Conservation (phyloP, 1,140 invertebrate genomes). For the Caenorhabditis elegans region WBcel235 BX284604.4:10139001-10139500, state of each 20-base stretch:
- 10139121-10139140: not conserved
- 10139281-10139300: too few relatives aligned
- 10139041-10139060: not conserved
- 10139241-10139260: not conserved
- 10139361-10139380: not conserved
- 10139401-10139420: too few relatives aligned
- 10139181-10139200: not conserved
- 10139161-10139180: not conserved
- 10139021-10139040: not conserved
- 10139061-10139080: conserved; percentile 6
- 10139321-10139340: too few relatives aligned
- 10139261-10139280: too few relatives aligned
- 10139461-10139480: not conserved
- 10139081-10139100: not conserved
- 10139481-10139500: not conserved
- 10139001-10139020: not conserved
- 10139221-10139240: not conserved
- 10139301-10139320: too few relatives aligned
- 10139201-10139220: too few relatives aligned
- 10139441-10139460: not conserved
- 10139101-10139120: not conserved
- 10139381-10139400: too few relatives aligned
- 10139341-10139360: too few relatives aligned
- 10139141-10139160: not conserved
- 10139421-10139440: not conserved